These are phyloP conservation scores for Dyspetes luteomarginatus DNA, from an alignment of 2,888 invertebrate genomes.

Conservation along the genomic window DNA sequence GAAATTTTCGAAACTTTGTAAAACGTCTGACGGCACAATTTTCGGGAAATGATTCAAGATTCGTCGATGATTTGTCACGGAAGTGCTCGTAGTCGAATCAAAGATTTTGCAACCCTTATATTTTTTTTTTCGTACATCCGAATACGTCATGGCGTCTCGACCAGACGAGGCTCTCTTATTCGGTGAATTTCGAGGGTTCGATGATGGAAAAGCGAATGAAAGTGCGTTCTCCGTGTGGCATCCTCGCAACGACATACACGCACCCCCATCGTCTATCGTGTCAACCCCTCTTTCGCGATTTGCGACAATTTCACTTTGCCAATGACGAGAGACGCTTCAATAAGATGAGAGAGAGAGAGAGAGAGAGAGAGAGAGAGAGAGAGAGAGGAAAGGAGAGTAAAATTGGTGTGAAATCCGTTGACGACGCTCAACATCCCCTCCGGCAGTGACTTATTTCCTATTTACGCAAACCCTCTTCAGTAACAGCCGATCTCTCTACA, in stretches of 20 bases:
- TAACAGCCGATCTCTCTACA: conserved; percentile 59
- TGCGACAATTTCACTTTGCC: conserved; percentile 80
- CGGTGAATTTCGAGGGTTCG: conserved; percentile 37
- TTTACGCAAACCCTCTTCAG: conserved; percentile 74
- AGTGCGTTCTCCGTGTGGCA: conserved; percentile 52
- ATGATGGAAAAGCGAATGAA: conserved; percentile 55
- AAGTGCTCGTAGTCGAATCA: not conserved
- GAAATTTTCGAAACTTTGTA: too few species aligned
- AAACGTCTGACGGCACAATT: too few species aligned
- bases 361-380: too few species aligned
- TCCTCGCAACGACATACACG: conserved; percentile 8
- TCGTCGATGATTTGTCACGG: too few species aligned
- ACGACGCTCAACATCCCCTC: conserved; percentile 77
- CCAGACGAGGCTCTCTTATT: conserved; percentile 43
- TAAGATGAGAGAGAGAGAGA: conserved; percentile 52
- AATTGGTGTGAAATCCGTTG: conserved; percentile 82
- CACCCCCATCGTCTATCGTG: conserved; percentile 8
- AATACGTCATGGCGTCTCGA: conserved; percentile 20
- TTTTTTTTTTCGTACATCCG: conserved; percentile 29
- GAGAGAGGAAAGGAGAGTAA: conserved; percentile 71
- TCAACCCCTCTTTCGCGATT: conserved; percentile 73
- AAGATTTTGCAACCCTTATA: conserved; percentile 14
- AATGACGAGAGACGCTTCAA: conserved; percentile 78
- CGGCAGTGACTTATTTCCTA: conserved; percentile 83
- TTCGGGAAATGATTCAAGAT: not conserved